These are phyloP conservation scores for Emmelina monodactyla DNA, from an alignment of 2,888 invertebrate genomes.

Conservation along the genomic window DNA sequence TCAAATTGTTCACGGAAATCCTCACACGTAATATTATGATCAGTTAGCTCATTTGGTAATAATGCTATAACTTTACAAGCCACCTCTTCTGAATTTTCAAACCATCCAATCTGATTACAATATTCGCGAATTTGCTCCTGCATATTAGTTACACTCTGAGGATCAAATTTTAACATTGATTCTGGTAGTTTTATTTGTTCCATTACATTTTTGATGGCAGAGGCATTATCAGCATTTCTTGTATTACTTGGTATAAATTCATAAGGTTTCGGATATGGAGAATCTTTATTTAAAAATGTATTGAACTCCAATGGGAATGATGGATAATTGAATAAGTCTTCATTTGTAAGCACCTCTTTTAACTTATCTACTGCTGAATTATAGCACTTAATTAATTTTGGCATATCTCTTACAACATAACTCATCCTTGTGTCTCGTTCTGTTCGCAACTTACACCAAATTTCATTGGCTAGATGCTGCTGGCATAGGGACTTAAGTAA, in stretches of 20 bases:
- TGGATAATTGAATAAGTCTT: constrained; percentile 65
- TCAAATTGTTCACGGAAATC: constrained; percentile 43
- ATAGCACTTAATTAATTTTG: constrained; percentile 68
- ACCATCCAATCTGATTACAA: constrained; percentile 56
- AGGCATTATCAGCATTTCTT: constrained; percentile 57
- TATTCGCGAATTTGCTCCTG: constrained; percentile 55
- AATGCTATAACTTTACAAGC: constrained; percentile 57
- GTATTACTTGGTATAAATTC: constrained; percentile 73
- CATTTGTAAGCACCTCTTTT: constrained; percentile 66
- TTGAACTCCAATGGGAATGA: constrained; percentile 73
- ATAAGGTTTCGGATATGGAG: constrained; percentile 68
- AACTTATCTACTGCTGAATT: constrained; percentile 73
- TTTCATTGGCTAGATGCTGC: constrained; percentile 66
- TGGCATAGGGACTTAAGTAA: constrained; percentile 62
- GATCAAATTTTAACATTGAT: constrained; percentile 47
- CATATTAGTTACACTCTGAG: constrained; percentile 40
- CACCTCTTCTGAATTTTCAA: constrained; percentile 49
- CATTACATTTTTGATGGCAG: constrained; percentile 58
- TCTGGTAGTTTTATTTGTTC: constrained; percentile 62
- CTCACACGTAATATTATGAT: constrained; percentile 34
- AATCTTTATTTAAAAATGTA: constrained; percentile 49
- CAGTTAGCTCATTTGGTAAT: constrained; percentile 40
- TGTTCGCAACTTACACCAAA: constrained; percentile 65
- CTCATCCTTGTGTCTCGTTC: constrained; percentile 41
- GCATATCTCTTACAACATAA: constrained; percentile 58